Percentiles rank a stretch among this genome's conserved stretches.
phyloP scores from a whole-genome alignment of 1,140 invertebrate species.

The Bathynomus jamesi region DNA sequence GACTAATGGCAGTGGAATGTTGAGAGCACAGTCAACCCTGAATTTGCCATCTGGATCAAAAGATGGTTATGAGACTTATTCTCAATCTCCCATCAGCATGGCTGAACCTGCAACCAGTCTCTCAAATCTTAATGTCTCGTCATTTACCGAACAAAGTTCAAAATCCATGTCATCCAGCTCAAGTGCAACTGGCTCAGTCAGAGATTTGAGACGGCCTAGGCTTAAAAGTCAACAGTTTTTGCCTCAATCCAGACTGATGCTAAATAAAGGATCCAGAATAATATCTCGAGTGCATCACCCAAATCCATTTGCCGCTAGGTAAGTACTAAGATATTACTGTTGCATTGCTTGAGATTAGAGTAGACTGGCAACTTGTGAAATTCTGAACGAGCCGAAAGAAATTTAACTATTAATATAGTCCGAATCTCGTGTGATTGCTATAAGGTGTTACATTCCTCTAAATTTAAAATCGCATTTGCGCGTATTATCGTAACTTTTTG shows the following conservation, averaged over 20 bases:
- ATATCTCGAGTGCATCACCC: slow-evolving; percentile 22
- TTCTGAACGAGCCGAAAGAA: background rate
- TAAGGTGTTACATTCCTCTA: background rate
- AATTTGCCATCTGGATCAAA: no score
- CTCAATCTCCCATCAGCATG: no score
- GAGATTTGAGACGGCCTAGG: background rate
- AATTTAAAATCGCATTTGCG: background rate
- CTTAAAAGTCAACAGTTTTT: background rate
- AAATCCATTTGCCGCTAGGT: slow-evolving; percentile 24
- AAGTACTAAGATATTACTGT: slow-evolving; percentile 19
- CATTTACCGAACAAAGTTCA: background rate
- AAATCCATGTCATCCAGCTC: background rate
- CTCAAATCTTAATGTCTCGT: background rate
- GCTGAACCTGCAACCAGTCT: background rate
- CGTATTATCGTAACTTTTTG: background rate
- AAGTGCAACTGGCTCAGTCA: background rate
- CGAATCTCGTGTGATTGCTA: background rate
- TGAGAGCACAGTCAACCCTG: no score
- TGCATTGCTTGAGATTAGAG: background rate
- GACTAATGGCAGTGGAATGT: no score
- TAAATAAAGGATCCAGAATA: slow-evolving; percentile 16
- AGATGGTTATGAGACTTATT: no score
- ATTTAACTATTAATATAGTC: background rate
- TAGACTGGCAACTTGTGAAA: background rate
- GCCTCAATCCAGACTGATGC: slow-evolving; percentile 8